Base-by-base conservation (phyloP, 2,113 vertebrate species). In the Leiothrix lutea region DNA sequence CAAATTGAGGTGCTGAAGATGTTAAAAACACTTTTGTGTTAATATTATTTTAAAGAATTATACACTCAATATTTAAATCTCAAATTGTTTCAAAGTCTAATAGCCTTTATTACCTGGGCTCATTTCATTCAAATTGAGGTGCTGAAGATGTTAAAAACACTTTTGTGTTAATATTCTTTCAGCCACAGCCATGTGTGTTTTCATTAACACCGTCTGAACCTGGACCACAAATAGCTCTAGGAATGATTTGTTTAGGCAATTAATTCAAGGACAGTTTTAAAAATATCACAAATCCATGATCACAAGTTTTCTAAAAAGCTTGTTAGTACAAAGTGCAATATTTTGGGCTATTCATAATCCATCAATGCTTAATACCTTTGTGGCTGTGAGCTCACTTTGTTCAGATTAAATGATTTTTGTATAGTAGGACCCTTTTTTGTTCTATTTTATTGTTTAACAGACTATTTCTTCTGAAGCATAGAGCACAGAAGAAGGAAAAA, bases 141-240 rank as follows among this genome's bases (percentile, higher is more conserved):
- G 44, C 48, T 89, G 17, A 80, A 74, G 36, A 28, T 51, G 19
- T 72, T 18, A 48, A 88, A 73, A 45, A 9, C 17, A 9, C n/a
- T 89, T 83, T 36, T 42, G 35, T 47, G 23, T 78, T 28, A 78
- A 9, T 57, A 20, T 8, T 17, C 50, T 51, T 66, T 42, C 26
- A 70, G 42, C 11, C 23, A 25, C 1, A 3, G 36, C 45, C n/a
- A 72, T 0, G 0, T 35, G 20, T 8, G 3, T 44, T 77, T 82
- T 73, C 22, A 56, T 28, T 69, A 40, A 70, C 58, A 23, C 16
- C 31, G 14, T 36, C 67, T 69, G 28, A 82, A 48, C 48, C 53
- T 40, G 35, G 14, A 61, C 18, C 20, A 61, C 29, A 38, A 61
- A 45, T 72, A 35, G 45, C 11, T 6, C 47, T 14, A 42, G 33